Evolutionary conservation across 2,888 invertebrate genomes (phyloP).

Genomic region (Rhaphigaster nebulosa): DNA sequence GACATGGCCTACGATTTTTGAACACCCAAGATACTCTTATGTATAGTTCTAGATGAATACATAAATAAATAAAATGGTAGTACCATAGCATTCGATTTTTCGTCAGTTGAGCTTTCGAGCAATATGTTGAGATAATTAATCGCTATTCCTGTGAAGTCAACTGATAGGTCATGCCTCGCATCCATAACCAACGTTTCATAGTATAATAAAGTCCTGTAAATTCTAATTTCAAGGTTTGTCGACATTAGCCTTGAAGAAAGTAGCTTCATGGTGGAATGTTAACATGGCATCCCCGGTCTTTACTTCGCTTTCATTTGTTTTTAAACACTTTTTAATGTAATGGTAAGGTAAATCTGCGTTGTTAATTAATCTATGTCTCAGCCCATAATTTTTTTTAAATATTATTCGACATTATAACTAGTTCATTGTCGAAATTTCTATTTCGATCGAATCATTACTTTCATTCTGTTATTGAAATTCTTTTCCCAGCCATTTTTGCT

Average conservation of each 20-base stretch:
- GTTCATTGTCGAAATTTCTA: neutral
- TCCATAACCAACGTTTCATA: neutral
- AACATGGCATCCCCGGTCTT: neutral
- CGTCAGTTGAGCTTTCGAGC: no score
- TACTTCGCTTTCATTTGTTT: neutral
- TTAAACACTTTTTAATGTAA: neutral
- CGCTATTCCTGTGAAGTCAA: neutral
- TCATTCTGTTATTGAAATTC: no score
- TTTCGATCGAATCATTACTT: no score
- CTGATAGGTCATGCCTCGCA: neutral
- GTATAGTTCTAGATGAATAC: no score
- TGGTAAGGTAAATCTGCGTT: neutral
- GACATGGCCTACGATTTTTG: no score
- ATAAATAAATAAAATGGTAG: no score
- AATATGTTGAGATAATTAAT: neutral
- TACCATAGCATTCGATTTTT: no score
- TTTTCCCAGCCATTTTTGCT: no score
- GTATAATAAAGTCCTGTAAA: constrained; percentile 16
- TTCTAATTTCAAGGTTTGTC: constrained; percentile 41
- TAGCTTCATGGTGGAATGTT: constrained; percentile 6
- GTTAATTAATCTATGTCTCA: neutral
- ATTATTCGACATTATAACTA: neutral
- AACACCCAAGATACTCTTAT: no score
- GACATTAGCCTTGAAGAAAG: constrained; percentile 7
- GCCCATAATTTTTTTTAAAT: neutral